Evolutionary conservation across 2,888 invertebrate genomes (phyloP), one percentile per base, ranked within the genome.

Genomic region (Priocnemis perturbator): DNA sequence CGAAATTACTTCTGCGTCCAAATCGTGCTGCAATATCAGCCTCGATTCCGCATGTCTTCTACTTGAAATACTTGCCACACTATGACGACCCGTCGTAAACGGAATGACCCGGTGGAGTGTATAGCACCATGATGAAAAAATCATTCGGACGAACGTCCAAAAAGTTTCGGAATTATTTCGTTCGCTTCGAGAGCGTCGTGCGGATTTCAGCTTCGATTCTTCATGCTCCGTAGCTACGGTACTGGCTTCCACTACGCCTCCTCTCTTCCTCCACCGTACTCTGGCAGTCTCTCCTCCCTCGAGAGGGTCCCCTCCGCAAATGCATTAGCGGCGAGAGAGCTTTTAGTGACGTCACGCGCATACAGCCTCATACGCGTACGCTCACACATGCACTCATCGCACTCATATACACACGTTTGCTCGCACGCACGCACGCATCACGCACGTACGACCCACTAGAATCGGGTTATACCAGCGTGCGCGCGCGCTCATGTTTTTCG

Each of bases 291-390:
- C 68, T 67, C 71, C 77, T 71, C 76, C 69, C 74, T 72, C 74
- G 74, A 79, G 71, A 74, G 73, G 44, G 73, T 69, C 67, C 74
- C 71, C 77, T 74, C 81, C 82, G 83, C 87, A 87, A 88, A 89
- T 88, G 88, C 88, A 88, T 88, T 86, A 87, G 87, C 84, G 83
- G 83, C 82, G 82, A 83, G 81, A 84, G 83, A 86, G 86, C 85
- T 86, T 86, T 86, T 85, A 86, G 85, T 83, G 85, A 85, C 85
- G 84, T 85, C 84, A 81, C 81, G 77, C 77, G 76, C 63, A 77
- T 65, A 71, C 68, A 61, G 65, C 69, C 37, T 37, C 37, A 11
- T 37, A 37, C 37, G 37, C 37, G 37, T 37, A 11, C 11, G 37
- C 37, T 9, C 14, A 37, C 37, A 37, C 37, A 58, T 60, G 21